phyloP scores from a whole-genome alignment of 2,888 invertebrate genomes.

The Uropetala carovei region DNA sequence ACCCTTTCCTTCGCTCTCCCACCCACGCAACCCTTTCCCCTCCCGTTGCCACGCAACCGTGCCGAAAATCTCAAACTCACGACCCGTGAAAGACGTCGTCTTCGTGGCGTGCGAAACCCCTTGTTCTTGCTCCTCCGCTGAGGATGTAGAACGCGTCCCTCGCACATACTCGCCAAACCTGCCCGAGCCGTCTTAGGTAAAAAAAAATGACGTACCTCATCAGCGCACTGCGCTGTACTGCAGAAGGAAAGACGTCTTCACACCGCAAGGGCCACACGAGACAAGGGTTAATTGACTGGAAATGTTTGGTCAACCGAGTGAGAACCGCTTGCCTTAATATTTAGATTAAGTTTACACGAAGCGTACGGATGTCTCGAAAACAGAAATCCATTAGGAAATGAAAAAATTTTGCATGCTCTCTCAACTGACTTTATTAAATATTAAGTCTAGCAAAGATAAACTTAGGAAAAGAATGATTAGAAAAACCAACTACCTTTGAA shows the following conservation, averaged over 20 bases:
- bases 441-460: no score
- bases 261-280: neutral
- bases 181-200: neutral
- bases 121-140: conserved; percentile 39
- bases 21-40: neutral
- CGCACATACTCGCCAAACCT: neutral
- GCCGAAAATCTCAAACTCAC: conserved; percentile 46
- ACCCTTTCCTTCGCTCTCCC: neutral
- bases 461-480: no score
- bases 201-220: neutral
- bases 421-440: no score
- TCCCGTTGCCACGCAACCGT: conserved; percentile 47
- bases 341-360: neutral
- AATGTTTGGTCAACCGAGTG: neutral
- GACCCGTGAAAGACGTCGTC: conserved; percentile 47
- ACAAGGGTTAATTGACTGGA: conserved; percentile 14
- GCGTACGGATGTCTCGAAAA: neutral
- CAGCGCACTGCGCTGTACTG: neutral
- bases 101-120: conserved; percentile 21
- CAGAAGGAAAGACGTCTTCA: neutral
- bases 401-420: no score
- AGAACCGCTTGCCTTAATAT: neutral
- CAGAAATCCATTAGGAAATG: neutral
- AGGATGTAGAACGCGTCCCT: neutral
- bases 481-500: no score